phyloP scores from a whole-genome alignment of 1,140 invertebrate genomes.

The Drosophila lacertosa region DNA sequence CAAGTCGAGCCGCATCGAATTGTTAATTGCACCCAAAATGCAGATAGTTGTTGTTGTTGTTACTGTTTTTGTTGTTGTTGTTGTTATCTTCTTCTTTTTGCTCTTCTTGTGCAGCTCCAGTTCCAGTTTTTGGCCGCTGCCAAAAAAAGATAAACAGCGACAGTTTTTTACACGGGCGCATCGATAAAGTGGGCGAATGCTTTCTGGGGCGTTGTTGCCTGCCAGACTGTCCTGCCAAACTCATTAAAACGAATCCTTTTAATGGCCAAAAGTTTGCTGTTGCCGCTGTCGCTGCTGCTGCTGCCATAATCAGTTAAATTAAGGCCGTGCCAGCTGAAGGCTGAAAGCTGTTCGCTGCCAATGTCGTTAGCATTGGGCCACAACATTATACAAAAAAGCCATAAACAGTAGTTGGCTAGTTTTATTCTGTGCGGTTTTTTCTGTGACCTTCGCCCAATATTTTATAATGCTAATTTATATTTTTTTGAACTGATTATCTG shows the following conservation, averaged over 20 bases:
- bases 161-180: conserved; percentile 57
- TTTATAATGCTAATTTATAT: conserved; percentile 2
- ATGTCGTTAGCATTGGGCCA: conserved; percentile 65
- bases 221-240: conserved; percentile 61
- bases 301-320: conserved; percentile 80
- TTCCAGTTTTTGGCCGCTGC: conserved; percentile 20
- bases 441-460: conserved; percentile 17
- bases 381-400: conserved; percentile 41
- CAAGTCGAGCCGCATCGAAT: conserved; percentile 25
- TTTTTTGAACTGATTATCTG: conserved; percentile 18
- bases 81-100: background rate
- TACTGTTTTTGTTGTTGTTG: background rate
- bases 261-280: conserved; percentile 76
- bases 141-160: conserved; percentile 69
- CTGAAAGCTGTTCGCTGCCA: conserved; percentile 67
- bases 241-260: conserved; percentile 82
- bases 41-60: conserved; percentile 46
- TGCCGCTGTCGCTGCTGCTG: conserved; percentile 43
- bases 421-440: conserved; percentile 7
- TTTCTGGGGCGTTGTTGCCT: conserved; percentile 41
- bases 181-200: conserved; percentile 1
- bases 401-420: conserved; percentile 40
- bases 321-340: conserved; percentile 68
- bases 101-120: conserved; percentile 8
- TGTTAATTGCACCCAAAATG: conserved; percentile 79